Evolutionary conservation across 2,888 invertebrate species (phyloP).

Genomic region (Trimorus sp.): DNA sequence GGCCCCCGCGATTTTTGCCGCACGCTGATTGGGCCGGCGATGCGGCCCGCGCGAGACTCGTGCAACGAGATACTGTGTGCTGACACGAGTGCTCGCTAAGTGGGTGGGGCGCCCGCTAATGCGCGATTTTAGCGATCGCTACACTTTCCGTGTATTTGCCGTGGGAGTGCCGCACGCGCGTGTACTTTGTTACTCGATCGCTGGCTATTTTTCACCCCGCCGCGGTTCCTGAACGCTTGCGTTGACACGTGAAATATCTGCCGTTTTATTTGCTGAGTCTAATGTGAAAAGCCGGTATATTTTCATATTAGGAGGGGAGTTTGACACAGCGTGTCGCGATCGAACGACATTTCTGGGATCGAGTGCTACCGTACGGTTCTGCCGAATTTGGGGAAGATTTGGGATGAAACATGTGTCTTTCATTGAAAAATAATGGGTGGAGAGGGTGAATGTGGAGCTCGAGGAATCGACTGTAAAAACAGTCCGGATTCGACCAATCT

Average conservation of each 20-base stretch:
- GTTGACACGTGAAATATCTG: slow-evolving; percentile 14
- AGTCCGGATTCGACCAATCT: no score
- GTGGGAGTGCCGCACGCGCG: slow-evolving; percentile 6
- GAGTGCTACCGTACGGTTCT: no score
- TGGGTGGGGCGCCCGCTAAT: not conserved
- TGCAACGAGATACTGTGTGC: slow-evolving; percentile 3
- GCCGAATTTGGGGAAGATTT: no score
- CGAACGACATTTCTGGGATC: not conserved
- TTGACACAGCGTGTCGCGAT: not conserved
- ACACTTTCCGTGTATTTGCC: slow-evolving; percentile 38
- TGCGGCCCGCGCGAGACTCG: not conserved
- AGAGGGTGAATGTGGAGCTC: no score
- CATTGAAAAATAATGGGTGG: no score
- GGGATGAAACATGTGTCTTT: no score
- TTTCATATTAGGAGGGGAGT: slow-evolving; percentile 13
- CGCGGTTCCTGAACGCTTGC: slow-evolving; percentile 3
- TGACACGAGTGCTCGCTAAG: not conserved
- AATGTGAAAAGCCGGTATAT: slow-evolving; percentile 16
- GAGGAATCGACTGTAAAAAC: no score
- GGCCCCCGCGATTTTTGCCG: not conserved
- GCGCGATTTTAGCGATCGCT: slow-evolving; percentile 25
- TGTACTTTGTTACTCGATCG: slow-evolving; percentile 14
- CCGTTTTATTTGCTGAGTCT: slow-evolving; percentile 19
- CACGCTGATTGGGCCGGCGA: no score
- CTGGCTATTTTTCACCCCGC: slow-evolving; percentile 31